phyloP scores from a whole-genome alignment of 1,140 invertebrate genomes.

The Panulirus ornatus region DNA sequence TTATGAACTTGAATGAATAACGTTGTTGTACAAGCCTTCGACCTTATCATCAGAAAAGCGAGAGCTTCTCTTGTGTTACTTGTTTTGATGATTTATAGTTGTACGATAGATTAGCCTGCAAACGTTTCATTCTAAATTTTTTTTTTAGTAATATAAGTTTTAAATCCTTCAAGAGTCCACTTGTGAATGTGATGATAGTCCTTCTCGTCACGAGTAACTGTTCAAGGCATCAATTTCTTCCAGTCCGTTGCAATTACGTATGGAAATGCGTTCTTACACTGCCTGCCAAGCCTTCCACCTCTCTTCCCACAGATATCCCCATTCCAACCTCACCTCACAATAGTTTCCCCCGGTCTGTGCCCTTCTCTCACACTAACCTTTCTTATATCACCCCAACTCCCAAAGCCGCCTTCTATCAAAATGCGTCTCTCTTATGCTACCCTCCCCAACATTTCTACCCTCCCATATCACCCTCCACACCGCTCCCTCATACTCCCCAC shows the following conservation, averaged over 20 bases:
- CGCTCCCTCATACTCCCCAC: too few species aligned
- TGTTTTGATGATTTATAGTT: constrained; percentile 3
- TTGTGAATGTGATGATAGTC: too few species aligned
- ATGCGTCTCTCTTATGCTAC: background rate
- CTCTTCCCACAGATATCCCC: background rate
- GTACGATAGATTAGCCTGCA: too few species aligned
- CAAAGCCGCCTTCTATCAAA: background rate
- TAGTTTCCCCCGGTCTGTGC: background rate
- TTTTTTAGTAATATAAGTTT: too few species aligned
- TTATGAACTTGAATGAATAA: background rate
- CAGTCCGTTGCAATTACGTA: too few species aligned
- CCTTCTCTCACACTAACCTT: background rate
- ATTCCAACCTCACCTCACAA: background rate
- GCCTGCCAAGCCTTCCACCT: background rate
- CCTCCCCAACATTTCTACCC: background rate
- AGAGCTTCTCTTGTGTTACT: background rate
- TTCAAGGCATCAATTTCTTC: too few species aligned
- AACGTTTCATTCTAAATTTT: too few species aligned
- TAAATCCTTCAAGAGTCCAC: too few species aligned
- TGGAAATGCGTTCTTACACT: background rate
- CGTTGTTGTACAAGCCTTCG: constrained; percentile 10
- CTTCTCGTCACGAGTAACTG: too few species aligned
- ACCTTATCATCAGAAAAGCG: background rate
- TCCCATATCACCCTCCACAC: background rate
- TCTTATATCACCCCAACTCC: background rate